Percentiles rank a stretch among this genome's conserved stretches.
Conservation (phyloP, 1,140 invertebrate species). For the Apis florea region DNA sequence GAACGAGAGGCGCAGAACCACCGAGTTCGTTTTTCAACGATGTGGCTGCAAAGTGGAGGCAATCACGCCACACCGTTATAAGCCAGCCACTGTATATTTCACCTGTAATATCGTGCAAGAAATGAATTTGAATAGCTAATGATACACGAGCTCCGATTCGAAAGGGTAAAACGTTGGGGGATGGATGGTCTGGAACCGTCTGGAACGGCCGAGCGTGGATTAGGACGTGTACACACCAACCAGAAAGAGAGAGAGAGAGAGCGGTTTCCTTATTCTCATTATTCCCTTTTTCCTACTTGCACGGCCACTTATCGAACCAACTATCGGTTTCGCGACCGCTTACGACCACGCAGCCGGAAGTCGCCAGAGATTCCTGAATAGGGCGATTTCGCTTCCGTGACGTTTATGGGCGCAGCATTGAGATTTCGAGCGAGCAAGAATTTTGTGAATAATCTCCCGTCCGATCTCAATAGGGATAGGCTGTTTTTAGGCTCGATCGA, state of each 20-base stretch:
- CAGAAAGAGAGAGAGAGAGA: too few relatives aligned
- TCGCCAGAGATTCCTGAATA: background rate
- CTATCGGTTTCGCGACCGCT: constrained; percentile 1
- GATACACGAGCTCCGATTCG: constrained; percentile 37
- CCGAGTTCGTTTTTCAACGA: constrained; percentile 40
- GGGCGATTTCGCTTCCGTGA: background rate
- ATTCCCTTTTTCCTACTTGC: background rate
- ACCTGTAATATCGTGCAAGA: constrained; percentile 29
- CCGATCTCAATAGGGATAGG: too few relatives aligned
- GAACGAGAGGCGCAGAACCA: background rate
- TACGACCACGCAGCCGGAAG: background rate
- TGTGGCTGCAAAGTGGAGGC: constrained; percentile 51
- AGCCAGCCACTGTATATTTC: constrained; percentile 35
- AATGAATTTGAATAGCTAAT: constrained; percentile 60
- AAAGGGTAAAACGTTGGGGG: constrained; percentile 4
- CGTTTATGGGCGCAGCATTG: background rate
- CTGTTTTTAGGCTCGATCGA: background rate
- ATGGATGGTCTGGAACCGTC: background rate
- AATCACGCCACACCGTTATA: constrained; percentile 51
- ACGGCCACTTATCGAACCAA: background rate
- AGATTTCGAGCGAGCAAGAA: background rate
- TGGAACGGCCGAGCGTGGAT: constrained; percentile 4
- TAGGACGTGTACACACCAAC: constrained; percentile 1
- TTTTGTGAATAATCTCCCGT: background rate
- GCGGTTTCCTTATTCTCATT: background rate